phyloP scores from a whole-genome alignment of 1,140 invertebrate species.

The Ganaspis sp. region DNA sequence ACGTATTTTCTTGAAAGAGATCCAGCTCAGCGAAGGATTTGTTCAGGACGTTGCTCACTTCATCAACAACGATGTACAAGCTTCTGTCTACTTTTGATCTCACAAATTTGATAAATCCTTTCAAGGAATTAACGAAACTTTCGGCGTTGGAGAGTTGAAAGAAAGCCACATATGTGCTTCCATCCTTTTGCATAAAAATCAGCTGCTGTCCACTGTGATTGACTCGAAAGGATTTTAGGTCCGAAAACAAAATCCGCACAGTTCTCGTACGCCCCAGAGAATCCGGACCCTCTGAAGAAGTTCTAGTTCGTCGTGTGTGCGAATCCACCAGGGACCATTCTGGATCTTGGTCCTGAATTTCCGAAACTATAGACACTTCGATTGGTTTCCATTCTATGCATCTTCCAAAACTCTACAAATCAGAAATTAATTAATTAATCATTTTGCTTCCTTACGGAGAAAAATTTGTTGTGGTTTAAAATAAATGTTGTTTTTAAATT shows the following conservation, averaged over 20 bases:
- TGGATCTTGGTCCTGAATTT: slow-evolving; percentile 85
- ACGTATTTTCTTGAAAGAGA: slow-evolving; percentile 84
- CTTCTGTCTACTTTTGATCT: slow-evolving; percentile 84
- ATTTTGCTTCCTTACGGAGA: too few relatives aligned
- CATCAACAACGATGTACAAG: slow-evolving; percentile 81
- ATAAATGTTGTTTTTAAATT: too few relatives aligned
- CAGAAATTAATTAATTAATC: background rate
- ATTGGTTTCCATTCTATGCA: slow-evolving; percentile 88
- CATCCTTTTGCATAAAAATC: slow-evolving; percentile 84
- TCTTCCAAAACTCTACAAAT: slow-evolving; percentile 73
- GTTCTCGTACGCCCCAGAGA: slow-evolving; percentile 77
- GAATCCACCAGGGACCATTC: slow-evolving; percentile 89
- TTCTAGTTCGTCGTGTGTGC: slow-evolving; percentile 77
- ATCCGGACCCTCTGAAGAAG: slow-evolving; percentile 76
- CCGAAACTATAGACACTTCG: slow-evolving; percentile 83
- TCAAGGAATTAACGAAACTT: slow-evolving; percentile 83
- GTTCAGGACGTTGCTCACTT: slow-evolving; percentile 81
- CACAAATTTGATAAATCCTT: slow-evolving; percentile 78
- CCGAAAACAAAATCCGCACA: slow-evolving; percentile 81
- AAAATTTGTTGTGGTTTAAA: too few relatives aligned
- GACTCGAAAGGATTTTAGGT: slow-evolving; percentile 82
- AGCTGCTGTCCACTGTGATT: slow-evolving; percentile 82
- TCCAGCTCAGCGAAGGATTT: slow-evolving; percentile 91
- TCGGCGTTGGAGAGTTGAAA: slow-evolving; percentile 92
- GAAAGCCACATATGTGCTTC: slow-evolving; percentile 85